A percentile compares a stretch with the other conserved stretches of the same genome.
These are phyloP conservation scores for Mythimna vitellina DNA, from an alignment of 2,888 invertebrate species.

Conservation along the genomic window DNA sequence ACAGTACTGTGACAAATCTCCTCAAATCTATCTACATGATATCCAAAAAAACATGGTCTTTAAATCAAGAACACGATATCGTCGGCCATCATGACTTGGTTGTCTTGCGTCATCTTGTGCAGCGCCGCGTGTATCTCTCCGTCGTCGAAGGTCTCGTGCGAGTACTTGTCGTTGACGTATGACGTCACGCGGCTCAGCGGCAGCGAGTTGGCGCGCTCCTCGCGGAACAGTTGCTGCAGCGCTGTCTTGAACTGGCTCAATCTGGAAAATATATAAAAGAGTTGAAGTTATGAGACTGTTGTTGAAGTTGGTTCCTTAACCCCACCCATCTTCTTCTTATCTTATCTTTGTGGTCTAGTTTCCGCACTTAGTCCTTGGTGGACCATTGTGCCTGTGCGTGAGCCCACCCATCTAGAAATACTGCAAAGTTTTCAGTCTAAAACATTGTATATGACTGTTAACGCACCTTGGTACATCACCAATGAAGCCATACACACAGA, in stretches of 20 bases:
- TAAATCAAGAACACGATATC: constrained; percentile 96
- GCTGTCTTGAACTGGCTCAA: constrained; percentile 93
- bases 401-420: too few relatives aligned
- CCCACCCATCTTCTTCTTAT: too few relatives aligned
- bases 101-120: constrained; percentile 95
- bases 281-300: background rate
- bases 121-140: constrained; percentile 95
- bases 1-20: background rate
- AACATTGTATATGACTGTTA: too few relatives aligned
- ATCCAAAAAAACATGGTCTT: background rate
- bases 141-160: constrained; percentile 90
- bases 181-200: constrained; percentile 92
- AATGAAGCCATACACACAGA: too few relatives aligned
- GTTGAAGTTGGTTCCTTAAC: too few relatives aligned
- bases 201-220: constrained; percentile 94
- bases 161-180: constrained; percentile 92
- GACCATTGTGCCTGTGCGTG: too few relatives aligned
- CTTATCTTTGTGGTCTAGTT: too few relatives aligned
- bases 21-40: background rate
- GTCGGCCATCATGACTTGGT: constrained; percentile 97
- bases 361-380: too few relatives aligned
- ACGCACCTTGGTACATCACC: too few relatives aligned
- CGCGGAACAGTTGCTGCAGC: constrained; percentile 94
- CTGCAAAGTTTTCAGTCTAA: too few relatives aligned
- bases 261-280: constrained; percentile 66